Percentiles rank a stretch among this genome's conserved stretches.
phyloP scores from a whole-genome alignment of 2,888 invertebrate genomes.

The Subacronicta megacephala region DNA sequence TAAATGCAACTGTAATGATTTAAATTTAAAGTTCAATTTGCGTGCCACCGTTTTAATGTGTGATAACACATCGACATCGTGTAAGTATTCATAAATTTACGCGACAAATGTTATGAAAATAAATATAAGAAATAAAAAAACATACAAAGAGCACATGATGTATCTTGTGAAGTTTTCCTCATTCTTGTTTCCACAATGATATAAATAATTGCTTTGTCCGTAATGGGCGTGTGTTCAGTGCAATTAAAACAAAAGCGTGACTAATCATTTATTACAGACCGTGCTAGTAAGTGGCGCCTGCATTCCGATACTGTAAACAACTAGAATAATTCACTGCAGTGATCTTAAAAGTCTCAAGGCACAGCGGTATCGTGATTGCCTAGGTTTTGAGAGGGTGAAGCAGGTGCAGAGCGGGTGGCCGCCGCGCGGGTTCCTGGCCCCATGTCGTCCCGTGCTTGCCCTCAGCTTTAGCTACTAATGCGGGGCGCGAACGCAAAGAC shows the following conservation, averaged over 20 bases:
- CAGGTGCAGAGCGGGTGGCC: too few species aligned
- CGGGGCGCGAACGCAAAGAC: too few species aligned
- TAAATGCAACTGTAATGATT: conserved; percentile 6
- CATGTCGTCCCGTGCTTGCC: too few species aligned
- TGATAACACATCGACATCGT: background rate
- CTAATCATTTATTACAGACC: conserved; percentile 25
- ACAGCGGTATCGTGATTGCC: too few species aligned
- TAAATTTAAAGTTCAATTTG: background rate
- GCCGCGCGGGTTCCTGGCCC: too few species aligned
- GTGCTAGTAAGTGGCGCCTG: conserved; percentile 42
- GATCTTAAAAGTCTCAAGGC: too few species aligned
- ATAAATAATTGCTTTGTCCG: conserved; percentile 43
- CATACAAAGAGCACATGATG: conserved; percentile 20
- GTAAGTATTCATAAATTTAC: background rate
- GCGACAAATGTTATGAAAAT: conserved; percentile 25
- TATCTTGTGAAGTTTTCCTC: conserved; percentile 42
- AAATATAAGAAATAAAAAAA: conserved; percentile 11
- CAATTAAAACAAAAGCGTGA: conserved; percentile 50
- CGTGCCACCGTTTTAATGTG: background rate
- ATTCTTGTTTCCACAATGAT: conserved; percentile 33
- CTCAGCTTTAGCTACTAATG: too few species aligned
- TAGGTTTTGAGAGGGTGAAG: too few species aligned
- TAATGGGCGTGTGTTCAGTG: conserved; percentile 21
- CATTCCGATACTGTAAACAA: conserved; percentile 31
- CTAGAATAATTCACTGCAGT: conserved; percentile 11